Percentiles rank a stretch among this genome's conserved stretches.
Conservation (phyloP, 2,797 vertebrate genomes). For the Ataeniobius toweri region DNA sequence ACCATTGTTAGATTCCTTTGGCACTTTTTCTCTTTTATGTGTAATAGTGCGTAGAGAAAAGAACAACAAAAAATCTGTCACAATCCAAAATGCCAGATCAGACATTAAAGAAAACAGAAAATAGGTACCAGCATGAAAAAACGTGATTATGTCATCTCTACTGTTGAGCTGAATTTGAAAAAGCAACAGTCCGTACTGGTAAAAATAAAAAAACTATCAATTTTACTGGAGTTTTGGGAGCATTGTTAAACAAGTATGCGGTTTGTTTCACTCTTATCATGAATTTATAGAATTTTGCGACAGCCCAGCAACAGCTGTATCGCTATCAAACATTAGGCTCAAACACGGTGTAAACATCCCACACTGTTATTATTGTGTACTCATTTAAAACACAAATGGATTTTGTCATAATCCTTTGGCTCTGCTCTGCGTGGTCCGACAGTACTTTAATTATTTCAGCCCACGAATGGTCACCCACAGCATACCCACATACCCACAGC, state of each 20-base stretch:
- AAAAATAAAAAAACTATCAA: too few relatives aligned
- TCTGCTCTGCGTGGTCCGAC: conserved; percentile 51
- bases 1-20: too few relatives aligned
- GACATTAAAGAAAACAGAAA: too few relatives aligned
- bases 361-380: conserved; percentile 43
- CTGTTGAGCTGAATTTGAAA: background rate
- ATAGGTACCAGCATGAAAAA: too few relatives aligned
- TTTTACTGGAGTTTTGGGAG: background rate
- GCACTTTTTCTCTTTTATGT: too few relatives aligned
- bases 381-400: conserved; percentile 33
- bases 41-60: too few relatives aligned
- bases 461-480: conserved; percentile 40
- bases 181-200: background rate
- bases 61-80: too few relatives aligned
- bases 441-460: conserved; percentile 60
- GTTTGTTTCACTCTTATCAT: conserved; percentile 1
- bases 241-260: background rate
- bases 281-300: background rate
- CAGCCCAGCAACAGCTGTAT: background rate
- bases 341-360: conserved; percentile 30
- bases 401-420: conserved; percentile 43
- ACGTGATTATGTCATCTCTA: too few relatives aligned
- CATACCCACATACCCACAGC: conserved; percentile 21
- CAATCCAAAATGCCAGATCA: too few relatives aligned
- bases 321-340: background rate